Evolutionary conservation across 2,797 vertebrate genomes (phyloP), one percentile per base, ranked within the genome.

Genomic region (Molossus molossus): DNA sequence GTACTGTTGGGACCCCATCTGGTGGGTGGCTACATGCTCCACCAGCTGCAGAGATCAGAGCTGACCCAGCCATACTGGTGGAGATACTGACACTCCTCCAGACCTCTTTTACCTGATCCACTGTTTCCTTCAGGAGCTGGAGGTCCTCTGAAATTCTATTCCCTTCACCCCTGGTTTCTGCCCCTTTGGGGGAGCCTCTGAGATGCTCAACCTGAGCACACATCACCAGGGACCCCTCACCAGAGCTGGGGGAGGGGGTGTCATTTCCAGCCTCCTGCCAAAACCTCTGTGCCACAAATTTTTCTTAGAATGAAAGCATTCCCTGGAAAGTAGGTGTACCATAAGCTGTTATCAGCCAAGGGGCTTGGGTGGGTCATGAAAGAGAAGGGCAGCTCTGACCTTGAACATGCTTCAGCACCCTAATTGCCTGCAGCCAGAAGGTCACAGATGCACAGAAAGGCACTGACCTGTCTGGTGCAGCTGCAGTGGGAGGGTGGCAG

Each of bases 401-500:
- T 93, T 93, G 84, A 79, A 12, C 2, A 0, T 33, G 70, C 29
- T 81, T 58, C 9, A 27, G 23, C 23, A 29, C n/a, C 13, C 3
- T 4, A 4, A 25, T n/a, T 50, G 20, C 76, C 60, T 25, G 4
- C 9, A 70, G 84, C 70, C 70, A 45, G 57, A 67, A 91, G 29
- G 75, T 72, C 80, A 13, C 37, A 75, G 48, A 64, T 13, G 4
- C 10, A 0, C 0, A 48, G 70, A 80, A 37, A 73, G 23, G 8
- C n/a, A 15, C 48, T 6, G 25, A 10, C 21, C 62, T 73, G 60
- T 64, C 60, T 14, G 45, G 13, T 2, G 7, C 9, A 33, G 25
- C 37, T 0, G 3, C 9, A 11, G 2, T 1, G 5, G 48, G 53
- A 21, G 0, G 9, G 21, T 0, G 11, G 45, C 1, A 0, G 27